phyloP scores from a whole-genome alignment of 1,140 invertebrate genomes.

The Oryzaephilus surinamensis region DNA sequence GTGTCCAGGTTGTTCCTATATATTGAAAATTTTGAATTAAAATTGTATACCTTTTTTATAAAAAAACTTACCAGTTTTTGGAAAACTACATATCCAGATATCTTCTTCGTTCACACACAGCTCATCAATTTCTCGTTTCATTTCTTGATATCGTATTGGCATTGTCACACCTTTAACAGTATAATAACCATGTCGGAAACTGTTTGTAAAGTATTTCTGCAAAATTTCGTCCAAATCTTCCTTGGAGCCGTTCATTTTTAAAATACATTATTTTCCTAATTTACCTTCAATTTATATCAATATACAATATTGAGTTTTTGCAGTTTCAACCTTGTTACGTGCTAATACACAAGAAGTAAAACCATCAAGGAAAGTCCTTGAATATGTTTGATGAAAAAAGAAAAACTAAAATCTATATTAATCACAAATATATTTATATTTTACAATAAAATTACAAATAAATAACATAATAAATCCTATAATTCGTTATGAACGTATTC shows the following conservation, averaged over 20 bases:
- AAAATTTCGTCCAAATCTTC: slow-evolving; percentile 16
- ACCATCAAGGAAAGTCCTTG: too few relatives aligned
- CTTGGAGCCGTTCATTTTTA: too few relatives aligned
- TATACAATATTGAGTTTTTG: too few relatives aligned
- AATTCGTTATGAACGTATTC: slow-evolving; percentile 70
- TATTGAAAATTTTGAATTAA: slow-evolving; percentile 7
- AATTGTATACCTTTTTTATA: not conserved
- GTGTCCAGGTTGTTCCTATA: slow-evolving; percentile 47
- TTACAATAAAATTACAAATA: too few relatives aligned
- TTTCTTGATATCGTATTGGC: slow-evolving; percentile 18
- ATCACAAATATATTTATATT: too few relatives aligned
- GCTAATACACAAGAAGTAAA: too few relatives aligned
- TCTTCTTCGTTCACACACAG: slow-evolving; percentile 19
- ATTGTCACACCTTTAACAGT: slow-evolving; percentile 19
- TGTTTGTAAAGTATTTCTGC: slow-evolving; percentile 19
- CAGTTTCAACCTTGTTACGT: too few relatives aligned
- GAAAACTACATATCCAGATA: slow-evolving; percentile 13
- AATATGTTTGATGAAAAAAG: too few relatives aligned
- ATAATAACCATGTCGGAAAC: slow-evolving; percentile 19
- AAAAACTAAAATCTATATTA: too few relatives aligned
- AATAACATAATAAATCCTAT: too few relatives aligned
- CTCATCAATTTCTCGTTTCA: slow-evolving; percentile 21
- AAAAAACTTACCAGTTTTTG: slow-evolving; percentile 23
- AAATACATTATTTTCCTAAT: too few relatives aligned
- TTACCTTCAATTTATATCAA: too few relatives aligned